A percentile compares a stretch with the other conserved stretches of the same genome.
Evolutionary conservation across 1,140 invertebrate species (phyloP).

Genomic region (Dendroctonus valens): DNA sequence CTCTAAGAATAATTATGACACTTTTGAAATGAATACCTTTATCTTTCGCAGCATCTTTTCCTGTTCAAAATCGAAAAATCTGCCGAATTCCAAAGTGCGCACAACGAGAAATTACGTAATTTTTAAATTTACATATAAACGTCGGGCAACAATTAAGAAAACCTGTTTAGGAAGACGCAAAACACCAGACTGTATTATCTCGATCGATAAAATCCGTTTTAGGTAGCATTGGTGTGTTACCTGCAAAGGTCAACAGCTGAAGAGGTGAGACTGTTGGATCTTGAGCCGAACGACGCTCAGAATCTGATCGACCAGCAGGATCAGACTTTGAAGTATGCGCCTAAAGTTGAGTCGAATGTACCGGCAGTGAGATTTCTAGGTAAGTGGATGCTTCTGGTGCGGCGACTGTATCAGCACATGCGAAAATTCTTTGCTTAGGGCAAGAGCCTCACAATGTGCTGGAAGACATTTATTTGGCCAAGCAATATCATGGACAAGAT

Average conservation of each 20-base stretch:
- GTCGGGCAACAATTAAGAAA: not conserved
- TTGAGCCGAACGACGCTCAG: slow-evolving; percentile 63
- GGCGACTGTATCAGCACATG: too few species aligned
- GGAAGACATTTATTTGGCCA: slow-evolving; percentile 64
- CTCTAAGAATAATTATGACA: too few species aligned
- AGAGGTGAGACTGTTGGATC: slow-evolving; percentile 52
- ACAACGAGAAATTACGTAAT: slow-evolving; percentile 1
- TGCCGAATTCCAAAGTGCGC: too few species aligned
- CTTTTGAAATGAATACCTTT: too few species aligned
- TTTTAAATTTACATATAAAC: not conserved
- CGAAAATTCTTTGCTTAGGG: slow-evolving; percentile 45
- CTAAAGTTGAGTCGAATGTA: slow-evolving; percentile 54
- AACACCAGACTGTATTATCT: not conserved
- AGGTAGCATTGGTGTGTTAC: slow-evolving; percentile 19
- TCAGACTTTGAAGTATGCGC: slow-evolving; percentile 52
- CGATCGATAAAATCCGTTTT: slow-evolving; percentile 5
- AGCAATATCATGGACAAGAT: slow-evolving; percentile 63
- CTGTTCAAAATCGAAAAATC: too few species aligned
- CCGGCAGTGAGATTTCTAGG: slow-evolving; percentile 49
- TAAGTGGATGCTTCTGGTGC: not conserved
- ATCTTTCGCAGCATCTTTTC: too few species aligned
- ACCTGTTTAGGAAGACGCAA: not conserved
- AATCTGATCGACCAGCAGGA: slow-evolving; percentile 55
- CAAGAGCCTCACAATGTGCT: slow-evolving; percentile 63
- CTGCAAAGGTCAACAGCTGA: slow-evolving; percentile 26